Evolutionary conservation across 1,140 invertebrate species (phyloP).

Genomic region (Diploscapter pachys): DNA sequence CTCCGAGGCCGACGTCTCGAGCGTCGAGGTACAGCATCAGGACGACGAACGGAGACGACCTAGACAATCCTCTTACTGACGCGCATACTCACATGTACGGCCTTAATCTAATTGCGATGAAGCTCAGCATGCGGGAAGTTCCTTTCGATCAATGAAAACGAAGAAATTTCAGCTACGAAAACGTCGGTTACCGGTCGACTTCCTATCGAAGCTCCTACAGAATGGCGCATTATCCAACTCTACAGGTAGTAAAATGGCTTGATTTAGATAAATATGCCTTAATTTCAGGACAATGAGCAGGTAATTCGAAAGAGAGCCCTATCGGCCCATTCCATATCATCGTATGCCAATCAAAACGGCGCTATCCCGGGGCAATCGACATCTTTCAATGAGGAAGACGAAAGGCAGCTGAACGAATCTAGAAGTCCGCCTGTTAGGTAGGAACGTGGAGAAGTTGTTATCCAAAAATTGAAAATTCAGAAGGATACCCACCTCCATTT

Average conservation of each 20-base stretch:
- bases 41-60: too few relatives aligned
- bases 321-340: conserved; percentile 20
- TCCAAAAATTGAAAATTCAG: conserved; percentile 7
- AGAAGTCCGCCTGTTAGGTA: conserved; percentile 9
- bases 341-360: conserved; percentile 1
- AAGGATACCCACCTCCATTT: conserved; percentile 15
- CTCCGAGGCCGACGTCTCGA: too few relatives aligned
- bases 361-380: neutral
- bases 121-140: conserved; percentile 9
- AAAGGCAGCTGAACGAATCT: conserved; percentile 8
- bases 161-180: conserved; percentile 48
- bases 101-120: conserved; percentile 6
- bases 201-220: conserved; percentile 53
- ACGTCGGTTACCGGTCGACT: conserved; percentile 50
- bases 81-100: conserved; percentile 4
- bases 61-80: neutral
- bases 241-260: conserved; percentile 39
- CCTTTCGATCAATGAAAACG: neutral
- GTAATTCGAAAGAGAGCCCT: conserved; percentile 27
- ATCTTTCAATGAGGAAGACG: neutral
- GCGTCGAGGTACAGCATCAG: too few relatives aligned
- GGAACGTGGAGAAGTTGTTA: conserved; percentile 5
- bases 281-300: conserved; percentile 9
- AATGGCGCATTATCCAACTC: conserved; percentile 54
- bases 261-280: neutral